These are phyloP conservation scores for Bucorvus abyssinicus DNA, from an alignment of 2,797 vertebrate species.

Conservation along the genomic window DNA sequence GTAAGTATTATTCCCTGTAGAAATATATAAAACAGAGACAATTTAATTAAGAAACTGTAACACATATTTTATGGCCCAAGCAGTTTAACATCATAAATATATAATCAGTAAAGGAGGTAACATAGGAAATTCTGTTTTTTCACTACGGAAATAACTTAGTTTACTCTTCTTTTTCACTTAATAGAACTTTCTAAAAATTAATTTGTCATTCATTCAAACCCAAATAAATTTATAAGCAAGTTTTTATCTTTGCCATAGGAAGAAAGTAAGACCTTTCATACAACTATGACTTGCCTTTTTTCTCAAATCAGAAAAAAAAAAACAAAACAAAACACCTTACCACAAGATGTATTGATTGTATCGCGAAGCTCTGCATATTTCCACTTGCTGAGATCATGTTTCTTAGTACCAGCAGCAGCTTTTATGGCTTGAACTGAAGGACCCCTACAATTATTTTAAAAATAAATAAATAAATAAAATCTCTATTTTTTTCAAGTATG, in stretches of 20 bases:
- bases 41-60: background rate
- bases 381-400: slow-evolving; percentile 98
- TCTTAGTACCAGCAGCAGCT: slow-evolving; percentile 90
- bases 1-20: background rate
- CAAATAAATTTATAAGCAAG: background rate
- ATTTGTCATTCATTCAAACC: background rate
- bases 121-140: background rate
- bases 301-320: background rate
- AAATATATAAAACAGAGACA: background rate
- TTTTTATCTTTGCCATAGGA: background rate
- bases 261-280: background rate
- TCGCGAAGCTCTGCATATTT: slow-evolving; percentile 98
- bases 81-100: background rate
- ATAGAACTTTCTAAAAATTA: background rate
- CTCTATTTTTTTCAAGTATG: background rate
- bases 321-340: slow-evolving; percentile 73
- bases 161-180: background rate
- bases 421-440: slow-evolving; percentile 93
- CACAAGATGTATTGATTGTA: slow-evolving; percentile 98
- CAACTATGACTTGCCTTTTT: background rate
- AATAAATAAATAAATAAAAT: background rate
- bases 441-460: slow-evolving; percentile 78
- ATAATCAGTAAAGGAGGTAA: background rate
- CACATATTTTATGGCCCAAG: background rate
- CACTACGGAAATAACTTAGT: background rate